Conservation (phyloP, 2,113 vertebrate genomes). For the Rhabdomys dilectus region DNA sequence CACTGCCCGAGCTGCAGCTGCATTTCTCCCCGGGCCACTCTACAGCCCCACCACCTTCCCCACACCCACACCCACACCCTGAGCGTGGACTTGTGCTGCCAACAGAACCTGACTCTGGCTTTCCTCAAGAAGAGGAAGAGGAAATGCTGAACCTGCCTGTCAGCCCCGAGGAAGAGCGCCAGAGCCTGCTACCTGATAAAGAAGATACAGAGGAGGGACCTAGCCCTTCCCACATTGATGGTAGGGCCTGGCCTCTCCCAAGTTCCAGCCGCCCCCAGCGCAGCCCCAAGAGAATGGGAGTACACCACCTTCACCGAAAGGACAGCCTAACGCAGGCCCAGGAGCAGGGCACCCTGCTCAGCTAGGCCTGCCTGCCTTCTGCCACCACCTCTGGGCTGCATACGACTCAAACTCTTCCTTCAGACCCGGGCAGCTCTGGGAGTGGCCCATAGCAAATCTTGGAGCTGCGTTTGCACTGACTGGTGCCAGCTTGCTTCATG, state of each 20-base stretch:
- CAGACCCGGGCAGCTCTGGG: not conserved
- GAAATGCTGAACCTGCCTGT: slow-evolving; percentile 85
- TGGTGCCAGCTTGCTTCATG: not conserved
- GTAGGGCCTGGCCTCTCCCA: slow-evolving; percentile 81
- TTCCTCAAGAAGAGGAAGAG: slow-evolving; percentile 84
- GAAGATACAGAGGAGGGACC: slow-evolving; percentile 55
- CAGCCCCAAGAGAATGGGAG: slow-evolving; percentile 98
- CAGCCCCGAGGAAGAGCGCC: slow-evolving; percentile 90
- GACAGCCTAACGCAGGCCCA: slow-evolving; percentile 97
- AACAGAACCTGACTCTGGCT: slow-evolving; percentile 67
- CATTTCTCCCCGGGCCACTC: slow-evolving; percentile 85
- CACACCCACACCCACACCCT: slow-evolving; percentile 83
- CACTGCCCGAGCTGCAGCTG: slow-evolving; percentile 88
- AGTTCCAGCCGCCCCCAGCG: slow-evolving; percentile 89
- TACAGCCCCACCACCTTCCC: slow-evolving; percentile 81
- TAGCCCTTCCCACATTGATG: slow-evolving; percentile 56
- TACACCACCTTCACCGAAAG: slow-evolving; percentile 97
- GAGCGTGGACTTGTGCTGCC: slow-evolving; percentile 88
- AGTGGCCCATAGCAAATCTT: not conserved
- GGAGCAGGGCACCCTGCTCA: slow-evolving; percentile 97
- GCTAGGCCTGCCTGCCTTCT: slow-evolving; percentile 85
- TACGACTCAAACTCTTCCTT: not conserved
- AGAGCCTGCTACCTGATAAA: slow-evolving; percentile 85
- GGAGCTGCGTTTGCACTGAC: not conserved
- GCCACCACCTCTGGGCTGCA: not conserved